These are phyloP conservation scores for Lerema accius DNA, from an alignment of 1,140 invertebrate genomes.

Conservation along the genomic window DNA sequence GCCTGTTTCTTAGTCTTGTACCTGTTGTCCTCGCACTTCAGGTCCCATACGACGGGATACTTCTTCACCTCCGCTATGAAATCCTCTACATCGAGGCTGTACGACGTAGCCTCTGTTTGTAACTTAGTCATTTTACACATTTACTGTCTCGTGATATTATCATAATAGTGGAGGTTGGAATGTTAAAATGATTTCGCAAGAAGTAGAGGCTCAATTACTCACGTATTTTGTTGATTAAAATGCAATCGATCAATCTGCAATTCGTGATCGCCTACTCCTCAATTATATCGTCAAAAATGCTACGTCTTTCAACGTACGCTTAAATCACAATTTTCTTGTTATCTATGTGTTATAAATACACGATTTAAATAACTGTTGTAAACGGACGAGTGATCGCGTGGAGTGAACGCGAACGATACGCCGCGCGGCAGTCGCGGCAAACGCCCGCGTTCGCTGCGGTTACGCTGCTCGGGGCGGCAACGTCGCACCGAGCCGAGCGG, in stretches of 20 bases:
- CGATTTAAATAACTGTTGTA: slow-evolving; percentile 5
- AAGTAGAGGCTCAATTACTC: too few relatives aligned
- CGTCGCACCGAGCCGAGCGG: not conserved
- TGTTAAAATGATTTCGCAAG: too few relatives aligned
- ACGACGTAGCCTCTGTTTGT: slow-evolving; percentile 36
- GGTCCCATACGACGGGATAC: slow-evolving; percentile 60
- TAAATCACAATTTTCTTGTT: slow-evolving; percentile 8
- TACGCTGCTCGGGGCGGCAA: slow-evolving; percentile 4
- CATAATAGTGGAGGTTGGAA: not conserved
- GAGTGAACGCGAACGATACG: slow-evolving; percentile 17
- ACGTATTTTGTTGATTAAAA: not conserved
- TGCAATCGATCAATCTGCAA: too few relatives aligned
- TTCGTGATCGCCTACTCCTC: too few relatives aligned
- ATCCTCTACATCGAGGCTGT: slow-evolving; percentile 54
- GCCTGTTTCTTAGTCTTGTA: slow-evolving; percentile 48
- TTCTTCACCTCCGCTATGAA: slow-evolving; percentile 68
- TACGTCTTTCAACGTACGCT: too few relatives aligned
- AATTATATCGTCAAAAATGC: too few relatives aligned
- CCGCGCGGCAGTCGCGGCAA: slow-evolving; percentile 18
- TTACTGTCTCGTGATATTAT: not conserved
- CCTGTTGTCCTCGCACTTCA: slow-evolving; percentile 51
- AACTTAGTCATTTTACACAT: slow-evolving; percentile 4
- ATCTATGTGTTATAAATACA: slow-evolving; percentile 15
- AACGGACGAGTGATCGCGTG: slow-evolving; percentile 13
- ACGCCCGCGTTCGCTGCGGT: slow-evolving; percentile 12